A percentile compares a stretch with the other conserved stretches of the same genome.
Conservation (phyloP, 1,140 invertebrate genomes). For the Colletes latitarsis region DNA sequence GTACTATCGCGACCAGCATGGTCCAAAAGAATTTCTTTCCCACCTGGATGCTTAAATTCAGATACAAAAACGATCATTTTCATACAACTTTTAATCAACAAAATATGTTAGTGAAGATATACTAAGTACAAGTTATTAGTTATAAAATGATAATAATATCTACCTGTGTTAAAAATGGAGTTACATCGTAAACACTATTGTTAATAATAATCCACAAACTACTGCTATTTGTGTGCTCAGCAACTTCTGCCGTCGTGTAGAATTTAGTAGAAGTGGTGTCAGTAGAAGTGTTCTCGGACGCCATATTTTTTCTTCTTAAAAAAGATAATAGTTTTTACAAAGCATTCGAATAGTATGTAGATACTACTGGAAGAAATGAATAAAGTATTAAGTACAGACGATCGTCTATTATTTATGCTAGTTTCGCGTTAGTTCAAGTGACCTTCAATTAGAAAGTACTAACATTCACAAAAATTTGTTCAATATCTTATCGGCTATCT, state of each 20-base stretch:
- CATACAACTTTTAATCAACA: too few relatives aligned
- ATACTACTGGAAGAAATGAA: slow-evolving; percentile 3
- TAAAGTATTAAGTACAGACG: not conserved
- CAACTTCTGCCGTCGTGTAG: slow-evolving; percentile 81
- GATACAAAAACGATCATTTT: not conserved
- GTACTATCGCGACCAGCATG: slow-evolving; percentile 93
- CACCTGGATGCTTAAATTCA: slow-evolving; percentile 94
- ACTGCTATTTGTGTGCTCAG: slow-evolving; percentile 83
- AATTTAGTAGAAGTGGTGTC: slow-evolving; percentile 47
- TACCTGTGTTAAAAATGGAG: slow-evolving; percentile 88
- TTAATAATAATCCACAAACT: slow-evolving; percentile 87
- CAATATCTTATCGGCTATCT: not conserved
- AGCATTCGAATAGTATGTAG: slow-evolving; percentile 4
- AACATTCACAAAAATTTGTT: not conserved
- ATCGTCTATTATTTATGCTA: not conserved
- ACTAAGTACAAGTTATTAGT: not conserved
- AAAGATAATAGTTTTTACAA: slow-evolving; percentile 7
- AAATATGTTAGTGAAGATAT: too few relatives aligned
- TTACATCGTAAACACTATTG: slow-evolving; percentile 89
- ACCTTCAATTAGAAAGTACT: not conserved
- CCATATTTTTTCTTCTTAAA: slow-evolving; percentile 59
- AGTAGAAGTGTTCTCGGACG: slow-evolving; percentile 39
- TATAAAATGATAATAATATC: slow-evolving; percentile 14
- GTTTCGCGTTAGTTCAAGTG: not conserved
- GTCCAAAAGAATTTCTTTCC: slow-evolving; percentile 97